Conservation (phyloP, 2,888 invertebrate genomes). For the Cephus sareptanus region DNA sequence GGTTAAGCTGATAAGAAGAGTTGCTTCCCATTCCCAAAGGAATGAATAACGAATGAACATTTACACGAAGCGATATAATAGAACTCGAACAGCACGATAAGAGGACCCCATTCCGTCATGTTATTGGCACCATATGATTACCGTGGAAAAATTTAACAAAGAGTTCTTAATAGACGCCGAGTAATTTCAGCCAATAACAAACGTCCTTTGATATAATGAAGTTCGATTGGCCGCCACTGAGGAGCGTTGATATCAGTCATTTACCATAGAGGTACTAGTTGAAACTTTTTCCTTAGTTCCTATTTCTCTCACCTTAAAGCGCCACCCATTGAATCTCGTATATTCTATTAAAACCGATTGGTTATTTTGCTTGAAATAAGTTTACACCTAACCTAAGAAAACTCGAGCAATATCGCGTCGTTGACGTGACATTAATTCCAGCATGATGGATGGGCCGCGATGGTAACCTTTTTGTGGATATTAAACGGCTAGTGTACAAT, state of each 20-base stretch:
- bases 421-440: constrained; percentile 1
- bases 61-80: neutral
- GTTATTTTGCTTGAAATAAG: neutral
- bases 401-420: neutral
- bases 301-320: neutral
- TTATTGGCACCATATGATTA: neutral
- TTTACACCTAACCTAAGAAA: neutral
- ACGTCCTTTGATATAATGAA: constrained; percentile 16
- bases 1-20: neutral
- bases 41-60: neutral
- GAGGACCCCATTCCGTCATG: neutral
- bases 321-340: neutral
- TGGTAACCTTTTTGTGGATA: neutral
- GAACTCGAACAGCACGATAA: neutral
- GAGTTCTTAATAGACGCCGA: constrained; percentile 26
- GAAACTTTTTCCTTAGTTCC: neutral
- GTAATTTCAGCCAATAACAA: constrained; percentile 26
- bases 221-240: neutral
- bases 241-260: neutral
- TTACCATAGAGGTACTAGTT: neutral
- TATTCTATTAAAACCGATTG: constrained; percentile 3
- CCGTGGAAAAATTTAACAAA: constrained; percentile 12
- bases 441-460: neutral
- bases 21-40: neutral
- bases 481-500: neutral